Evolutionary conservation across 2,888 invertebrate genomes (phyloP), one percentile per base, ranked within the genome.

Genomic region (Shargacucullia verbasci): DNA sequence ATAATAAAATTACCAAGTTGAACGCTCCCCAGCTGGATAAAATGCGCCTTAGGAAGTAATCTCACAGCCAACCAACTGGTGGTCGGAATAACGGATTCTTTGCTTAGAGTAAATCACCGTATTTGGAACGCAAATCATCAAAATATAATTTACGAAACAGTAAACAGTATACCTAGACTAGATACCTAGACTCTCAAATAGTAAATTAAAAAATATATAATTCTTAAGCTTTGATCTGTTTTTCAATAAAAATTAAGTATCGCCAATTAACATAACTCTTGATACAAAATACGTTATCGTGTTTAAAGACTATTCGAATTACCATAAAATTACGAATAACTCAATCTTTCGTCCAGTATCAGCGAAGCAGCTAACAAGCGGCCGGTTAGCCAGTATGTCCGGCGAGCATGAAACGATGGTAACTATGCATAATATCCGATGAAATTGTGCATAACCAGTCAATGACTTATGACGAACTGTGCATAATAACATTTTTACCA

Each of bases 371-470:
- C 45, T 68, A 73, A 66, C 68, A 54, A 64, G 62, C 43, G 35
- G 25, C 58, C 41, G 33, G 49, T 53, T 43, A 59, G 49, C 56
- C 57, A 58, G 46, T 50, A 45, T 67, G 53, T 59, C 70, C 73
- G 60, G 62, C 43, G 58, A 73, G 68, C 70, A 67, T 70, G 57
- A 72, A 65, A 59, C 63, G 63, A 72, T 74, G 54, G 68, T 56
- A 65, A 53, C 65, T 67, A 72, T 70, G 73, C 66, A 79, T 79
- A 81, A 80, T 80, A 73, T 69, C 67, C 70, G 79, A 82, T 82
- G 79, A 86, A 87, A 85, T 85, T 86, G 85, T 83, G 78, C 86
- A 85, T 82, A 83, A 73, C 83, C 74, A 85, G 81, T 76, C 83
- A 85, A 82, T 83, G 84, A 81, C 74, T 85, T 85, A 80, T 72